Evolutionary conservation across 2,888 invertebrate species (phyloP).

Genomic region (Drosophila siamana): DNA sequence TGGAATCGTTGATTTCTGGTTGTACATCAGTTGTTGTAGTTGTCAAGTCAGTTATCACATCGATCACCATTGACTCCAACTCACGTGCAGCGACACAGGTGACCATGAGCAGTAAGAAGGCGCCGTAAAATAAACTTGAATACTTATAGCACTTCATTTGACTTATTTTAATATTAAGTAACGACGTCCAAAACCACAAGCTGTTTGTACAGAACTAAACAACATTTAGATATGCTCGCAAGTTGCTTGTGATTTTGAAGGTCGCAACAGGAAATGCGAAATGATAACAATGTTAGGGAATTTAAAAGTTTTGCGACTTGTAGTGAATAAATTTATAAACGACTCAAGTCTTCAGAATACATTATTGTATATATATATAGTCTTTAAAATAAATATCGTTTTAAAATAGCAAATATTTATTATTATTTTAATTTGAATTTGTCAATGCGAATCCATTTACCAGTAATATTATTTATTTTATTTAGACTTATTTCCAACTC

Average conservation of each 20-base stretch:
- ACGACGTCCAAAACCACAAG: background rate
- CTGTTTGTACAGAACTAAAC: background rate
- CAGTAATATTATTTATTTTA: too few relatives aligned
- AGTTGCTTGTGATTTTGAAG: background rate
- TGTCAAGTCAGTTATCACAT: background rate
- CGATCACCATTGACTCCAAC: background rate
- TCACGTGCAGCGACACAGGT: background rate
- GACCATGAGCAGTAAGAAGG: background rate
- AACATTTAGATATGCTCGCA: background rate
- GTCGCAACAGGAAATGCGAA: constrained; percentile 31
- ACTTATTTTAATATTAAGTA: background rate
- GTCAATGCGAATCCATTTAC: too few relatives aligned
- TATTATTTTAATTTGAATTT: too few relatives aligned
- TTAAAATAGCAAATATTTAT: too few relatives aligned
- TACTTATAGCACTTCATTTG: constrained; percentile 2
- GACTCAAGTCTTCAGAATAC: background rate
- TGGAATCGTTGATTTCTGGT: background rate
- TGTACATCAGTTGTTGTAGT: background rate
- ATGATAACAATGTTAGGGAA: constrained; percentile 19
- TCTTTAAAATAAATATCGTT: too few relatives aligned
- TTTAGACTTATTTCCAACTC: too few relatives aligned
- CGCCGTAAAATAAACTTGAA: background rate
- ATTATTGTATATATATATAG: background rate
- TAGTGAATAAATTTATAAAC: background rate
- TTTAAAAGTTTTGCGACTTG: background rate